phyloP scores from a whole-genome alignment of 2,888 invertebrate genomes.

The Serripes groenlandicus region DNA sequence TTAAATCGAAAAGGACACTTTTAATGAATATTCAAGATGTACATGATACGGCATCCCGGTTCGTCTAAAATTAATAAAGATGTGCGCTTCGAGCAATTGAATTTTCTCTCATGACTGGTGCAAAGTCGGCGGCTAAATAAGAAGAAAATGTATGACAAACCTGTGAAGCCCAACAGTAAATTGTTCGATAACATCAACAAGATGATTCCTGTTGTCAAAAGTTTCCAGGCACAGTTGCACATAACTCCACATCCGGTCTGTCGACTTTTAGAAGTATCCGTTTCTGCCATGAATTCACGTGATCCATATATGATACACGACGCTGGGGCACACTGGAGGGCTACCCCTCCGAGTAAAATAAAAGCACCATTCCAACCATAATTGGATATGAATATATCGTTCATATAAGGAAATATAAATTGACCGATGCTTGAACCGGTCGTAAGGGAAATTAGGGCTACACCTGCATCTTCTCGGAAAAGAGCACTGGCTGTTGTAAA shows the following conservation, averaged over 20 bases:
- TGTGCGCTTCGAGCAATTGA: no score
- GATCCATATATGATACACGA: constrained; percentile 29
- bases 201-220: neutral
- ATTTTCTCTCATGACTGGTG: no score
- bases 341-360: constrained; percentile 22
- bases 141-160: no score
- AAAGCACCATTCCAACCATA: constrained; percentile 46
- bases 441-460: constrained; percentile 28
- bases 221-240: neutral
- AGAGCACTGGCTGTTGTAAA: constrained; percentile 33
- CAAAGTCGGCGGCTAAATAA: no score
- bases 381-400: constrained; percentile 29
- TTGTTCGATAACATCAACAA: neutral
- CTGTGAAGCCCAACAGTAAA: neutral
- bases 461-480: constrained; percentile 32
- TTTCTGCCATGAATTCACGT: neutral
- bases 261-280: no score
- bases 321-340: constrained; percentile 26
- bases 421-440: constrained; percentile 38
- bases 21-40: no score
- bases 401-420: constrained; percentile 29
- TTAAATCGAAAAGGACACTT: no score
- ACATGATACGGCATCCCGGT: no score
- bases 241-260: no score
- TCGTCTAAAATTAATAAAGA: no score